Percentiles rank a stretch among this genome's conserved stretches.
These are phyloP conservation scores for Sardina pilchardus DNA, from an alignment of 2,113 vertebrate genomes.

Conservation along the genomic window DNA sequence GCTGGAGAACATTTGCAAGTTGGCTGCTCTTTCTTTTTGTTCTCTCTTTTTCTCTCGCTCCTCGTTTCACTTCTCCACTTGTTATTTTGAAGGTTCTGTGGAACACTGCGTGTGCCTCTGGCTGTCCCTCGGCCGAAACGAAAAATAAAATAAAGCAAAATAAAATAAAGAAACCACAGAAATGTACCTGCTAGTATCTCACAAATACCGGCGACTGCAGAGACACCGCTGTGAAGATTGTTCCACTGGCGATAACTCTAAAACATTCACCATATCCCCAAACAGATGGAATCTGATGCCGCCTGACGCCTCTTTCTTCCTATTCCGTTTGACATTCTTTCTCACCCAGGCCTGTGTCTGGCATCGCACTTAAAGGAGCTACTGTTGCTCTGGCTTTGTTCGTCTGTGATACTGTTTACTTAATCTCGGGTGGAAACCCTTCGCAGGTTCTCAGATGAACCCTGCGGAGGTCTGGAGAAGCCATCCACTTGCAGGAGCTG, in stretches of 20 bases:
- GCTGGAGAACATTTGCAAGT: constrained; percentile 11
- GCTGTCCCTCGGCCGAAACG: not conserved
- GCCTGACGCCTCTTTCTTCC: not conserved
- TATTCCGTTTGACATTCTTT: not conserved
- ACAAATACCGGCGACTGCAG: not conserved
- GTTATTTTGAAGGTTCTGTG: not conserved
- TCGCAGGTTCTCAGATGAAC: constrained; percentile 46
- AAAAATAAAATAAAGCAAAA: not conserved
- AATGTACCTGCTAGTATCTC: constrained; percentile 7
- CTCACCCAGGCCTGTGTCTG: not conserved
- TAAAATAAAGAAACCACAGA: not conserved
- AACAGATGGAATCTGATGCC: not conserved
- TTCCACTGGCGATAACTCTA: not conserved
- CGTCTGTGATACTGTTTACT: constrained; percentile 53
- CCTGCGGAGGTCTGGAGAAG: constrained; percentile 50
- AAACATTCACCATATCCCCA: not conserved
- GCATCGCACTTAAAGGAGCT: constrained; percentile 20
- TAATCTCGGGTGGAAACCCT: constrained; percentile 39
- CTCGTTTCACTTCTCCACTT: not conserved
- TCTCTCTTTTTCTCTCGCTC: not conserved
- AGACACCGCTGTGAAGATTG: not conserved
- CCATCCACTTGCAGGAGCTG: constrained; percentile 34
- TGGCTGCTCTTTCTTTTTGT: not conserved
- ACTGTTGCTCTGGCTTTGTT: constrained; percentile 23
- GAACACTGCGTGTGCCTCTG: not conserved